Conservation (phyloP, 2,113 vertebrate species). For the Ceyx margarethae region DNA sequence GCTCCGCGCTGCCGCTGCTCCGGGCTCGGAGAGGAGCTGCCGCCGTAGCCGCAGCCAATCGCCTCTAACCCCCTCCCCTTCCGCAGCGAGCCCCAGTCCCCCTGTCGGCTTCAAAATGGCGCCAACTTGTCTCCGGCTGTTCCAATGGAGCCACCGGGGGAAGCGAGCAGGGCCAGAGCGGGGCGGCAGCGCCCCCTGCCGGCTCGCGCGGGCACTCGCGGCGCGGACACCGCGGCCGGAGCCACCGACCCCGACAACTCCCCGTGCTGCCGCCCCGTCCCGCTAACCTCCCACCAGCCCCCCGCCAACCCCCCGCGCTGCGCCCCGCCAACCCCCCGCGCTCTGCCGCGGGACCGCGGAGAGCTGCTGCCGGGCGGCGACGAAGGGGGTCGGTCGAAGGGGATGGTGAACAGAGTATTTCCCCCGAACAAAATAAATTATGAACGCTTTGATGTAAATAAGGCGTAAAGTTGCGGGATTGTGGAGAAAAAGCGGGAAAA, state of each 20-base stretch:
- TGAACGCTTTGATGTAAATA: too few relatives aligned
- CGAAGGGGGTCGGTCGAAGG: too few relatives aligned
- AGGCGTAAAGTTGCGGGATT: neutral
- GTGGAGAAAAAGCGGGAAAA: neutral
- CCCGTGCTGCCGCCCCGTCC: neutral
- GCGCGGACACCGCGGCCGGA: neutral
- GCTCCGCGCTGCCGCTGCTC: slow-evolving; percentile 11
- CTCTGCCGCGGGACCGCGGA: neutral
- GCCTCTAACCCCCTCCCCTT: slow-evolving; percentile 78
- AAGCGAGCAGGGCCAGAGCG: slow-evolving; percentile 17
- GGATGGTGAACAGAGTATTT: neutral
- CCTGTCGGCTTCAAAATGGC: slow-evolving; percentile 96
- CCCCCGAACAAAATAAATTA: neutral
- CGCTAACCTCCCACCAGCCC: too few relatives aligned
- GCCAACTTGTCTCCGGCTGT: slow-evolving; percentile 87
- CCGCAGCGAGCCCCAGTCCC: slow-evolving; percentile 76
- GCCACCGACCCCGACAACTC: neutral
- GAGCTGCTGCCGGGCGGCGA: neutral
- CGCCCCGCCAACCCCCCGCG: neutral
- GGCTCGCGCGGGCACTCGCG: neutral
- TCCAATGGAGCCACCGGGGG: slow-evolving; percentile 74
- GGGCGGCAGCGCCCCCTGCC: slow-evolving; percentile 80
- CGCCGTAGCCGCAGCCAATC: slow-evolving; percentile 73
- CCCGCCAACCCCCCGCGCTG: too few relatives aligned
- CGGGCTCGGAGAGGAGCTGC: slow-evolving; percentile 38